Conservation (phyloP, 2,888 invertebrate genomes). For the Acleris laterana region DNA sequence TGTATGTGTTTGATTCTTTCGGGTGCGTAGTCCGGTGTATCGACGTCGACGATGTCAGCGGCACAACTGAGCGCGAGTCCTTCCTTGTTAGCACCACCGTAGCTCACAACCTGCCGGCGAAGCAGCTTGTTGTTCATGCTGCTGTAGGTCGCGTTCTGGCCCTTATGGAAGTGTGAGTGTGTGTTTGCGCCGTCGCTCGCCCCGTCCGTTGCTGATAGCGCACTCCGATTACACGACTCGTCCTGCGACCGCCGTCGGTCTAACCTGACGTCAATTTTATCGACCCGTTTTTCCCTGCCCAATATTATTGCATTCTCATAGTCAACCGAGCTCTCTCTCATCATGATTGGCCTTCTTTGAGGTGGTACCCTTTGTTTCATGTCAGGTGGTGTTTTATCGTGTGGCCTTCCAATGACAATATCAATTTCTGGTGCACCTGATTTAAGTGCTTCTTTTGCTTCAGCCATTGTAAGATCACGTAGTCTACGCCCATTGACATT, state of each 20-base stretch:
- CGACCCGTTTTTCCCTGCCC: constrained; percentile 77
- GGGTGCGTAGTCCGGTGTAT: constrained; percentile 64
- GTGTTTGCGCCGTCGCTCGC: constrained; percentile 66
- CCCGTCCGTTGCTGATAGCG: constrained; percentile 77
- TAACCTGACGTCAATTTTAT: constrained; percentile 85
- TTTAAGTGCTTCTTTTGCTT: constrained; percentile 87
- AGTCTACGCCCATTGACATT: constrained; percentile 89
- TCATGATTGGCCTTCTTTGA: constrained; percentile 60
- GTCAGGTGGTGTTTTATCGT: constrained; percentile 58
- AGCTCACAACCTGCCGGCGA: constrained; percentile 83
- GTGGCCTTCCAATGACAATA: constrained; percentile 85
- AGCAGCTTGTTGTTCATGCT: constrained; percentile 86
- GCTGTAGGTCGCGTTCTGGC: constrained; percentile 84
- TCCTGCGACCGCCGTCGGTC: constrained; percentile 87
- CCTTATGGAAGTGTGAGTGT: constrained; percentile 86
- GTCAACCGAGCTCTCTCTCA: constrained; percentile 89
- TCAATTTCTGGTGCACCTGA: constrained; percentile 86
- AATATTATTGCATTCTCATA: constrained; percentile 86
- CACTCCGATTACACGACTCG: constrained; percentile 81
- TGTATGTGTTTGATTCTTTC: constrained; percentile 64
- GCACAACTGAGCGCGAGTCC: constrained; percentile 73
- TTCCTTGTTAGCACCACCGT: constrained; percentile 78
- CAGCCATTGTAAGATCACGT: constrained; percentile 86
- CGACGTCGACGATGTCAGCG: constrained; percentile 70
- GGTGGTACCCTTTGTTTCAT: constrained; percentile 50